These are phyloP conservation scores for Steatocranus sp. DNA, from an alignment of 2,797 vertebrate genomes.

Conservation along the genomic window DNA sequence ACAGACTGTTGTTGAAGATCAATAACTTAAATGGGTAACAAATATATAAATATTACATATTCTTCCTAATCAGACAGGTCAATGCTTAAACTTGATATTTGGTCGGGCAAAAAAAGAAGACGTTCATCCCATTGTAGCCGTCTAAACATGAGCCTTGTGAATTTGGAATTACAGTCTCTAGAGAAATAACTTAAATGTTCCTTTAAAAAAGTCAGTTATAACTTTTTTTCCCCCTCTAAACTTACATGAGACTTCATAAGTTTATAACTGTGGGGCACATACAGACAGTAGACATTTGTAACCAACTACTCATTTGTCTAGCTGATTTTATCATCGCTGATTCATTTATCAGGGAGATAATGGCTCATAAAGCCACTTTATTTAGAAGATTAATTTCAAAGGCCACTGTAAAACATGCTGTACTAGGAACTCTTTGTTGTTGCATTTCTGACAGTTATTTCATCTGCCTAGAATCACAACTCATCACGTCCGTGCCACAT, in stretches of 20 bases:
- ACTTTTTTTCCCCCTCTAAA: rapidly evolving
- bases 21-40: not conserved
- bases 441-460: not conserved
- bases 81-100: not conserved
- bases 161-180: not conserved
- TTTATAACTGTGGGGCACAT: rapidly evolving
- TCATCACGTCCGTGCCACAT: rapidly evolving
- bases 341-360: not conserved
- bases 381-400: not conserved
- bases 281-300: not conserved
- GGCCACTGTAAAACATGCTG: not conserved
- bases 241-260: not conserved
- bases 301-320: not conserved
- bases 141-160: not conserved
- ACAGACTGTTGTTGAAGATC: not conserved
- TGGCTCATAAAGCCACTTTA: not conserved
- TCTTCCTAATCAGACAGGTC: not conserved
- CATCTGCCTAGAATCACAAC: not conserved
- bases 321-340: not conserved
- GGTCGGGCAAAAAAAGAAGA: rapidly evolving
- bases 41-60: not conserved
- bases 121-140: rapidly evolving
- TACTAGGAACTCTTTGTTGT: not conserved
- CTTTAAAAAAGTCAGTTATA: not conserved
- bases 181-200: not conserved